A percentile compares a stretch with the other conserved stretches of the same genome.
phyloP scores from a whole-genome alignment of 2,113 vertebrate species.

The Eolophus roseicapilla region DNA sequence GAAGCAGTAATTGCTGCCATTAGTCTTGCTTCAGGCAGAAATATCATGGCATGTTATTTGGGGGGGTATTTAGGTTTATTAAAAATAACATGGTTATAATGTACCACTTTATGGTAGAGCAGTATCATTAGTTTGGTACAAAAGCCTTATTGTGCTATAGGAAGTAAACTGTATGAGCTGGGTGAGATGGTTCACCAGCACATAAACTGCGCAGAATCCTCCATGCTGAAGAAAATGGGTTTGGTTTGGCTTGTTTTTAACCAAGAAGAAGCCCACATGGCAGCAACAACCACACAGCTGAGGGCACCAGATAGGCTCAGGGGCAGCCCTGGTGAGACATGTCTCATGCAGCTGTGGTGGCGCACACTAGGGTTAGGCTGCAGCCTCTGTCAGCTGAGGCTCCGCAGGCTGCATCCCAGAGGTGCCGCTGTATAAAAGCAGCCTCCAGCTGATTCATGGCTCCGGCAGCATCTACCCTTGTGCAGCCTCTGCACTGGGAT shows the following conservation, averaged over 20 bases:
- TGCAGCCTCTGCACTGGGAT: not conserved
- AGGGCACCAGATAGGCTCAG: not conserved
- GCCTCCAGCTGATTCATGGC: not conserved
- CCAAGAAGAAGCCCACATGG: not conserved
- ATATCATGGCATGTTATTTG: not conserved
- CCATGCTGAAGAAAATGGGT: too few relatives aligned
- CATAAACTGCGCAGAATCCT: not conserved
- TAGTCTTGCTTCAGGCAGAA: not conserved
- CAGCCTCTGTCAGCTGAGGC: not conserved
- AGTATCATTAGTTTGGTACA: too few relatives aligned
- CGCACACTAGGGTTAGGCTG: accelerated
- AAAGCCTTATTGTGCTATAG: not conserved
- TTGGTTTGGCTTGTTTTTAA: not conserved
- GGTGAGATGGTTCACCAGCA: not conserved
- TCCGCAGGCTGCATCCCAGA: not conserved
- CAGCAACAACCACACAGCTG: not conserved
- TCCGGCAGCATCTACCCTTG: not conserved
- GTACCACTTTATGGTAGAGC: not conserved
- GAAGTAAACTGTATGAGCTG: not conserved
- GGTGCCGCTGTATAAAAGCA: not conserved
- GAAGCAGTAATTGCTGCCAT: not conserved
- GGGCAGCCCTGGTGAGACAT: not conserved
- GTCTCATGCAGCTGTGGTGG: accelerated
- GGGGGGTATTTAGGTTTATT: not conserved
- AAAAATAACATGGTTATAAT: not conserved